phyloP scores from a whole-genome alignment of 1,140 invertebrate genomes.

The Latrodectus geometricus region DNA sequence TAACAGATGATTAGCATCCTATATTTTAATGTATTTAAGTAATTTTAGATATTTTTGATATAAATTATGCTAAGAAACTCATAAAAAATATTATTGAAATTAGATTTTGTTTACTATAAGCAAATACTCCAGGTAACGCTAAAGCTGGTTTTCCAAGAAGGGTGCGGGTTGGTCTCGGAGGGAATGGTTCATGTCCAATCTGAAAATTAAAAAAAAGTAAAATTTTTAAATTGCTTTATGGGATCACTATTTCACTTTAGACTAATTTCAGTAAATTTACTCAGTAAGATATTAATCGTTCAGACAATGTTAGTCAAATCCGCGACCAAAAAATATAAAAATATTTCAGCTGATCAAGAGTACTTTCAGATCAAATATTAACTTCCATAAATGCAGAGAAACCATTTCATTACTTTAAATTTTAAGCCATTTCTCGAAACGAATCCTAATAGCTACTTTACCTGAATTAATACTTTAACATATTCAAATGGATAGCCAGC shows the following conservation, averaged over 20 bases:
- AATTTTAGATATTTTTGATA: too few species aligned
- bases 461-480: constrained; percentile 68
- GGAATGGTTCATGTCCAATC: constrained; percentile 81
- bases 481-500: constrained; percentile 68
- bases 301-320: neutral
- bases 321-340: too few species aligned
- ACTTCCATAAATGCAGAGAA: too few species aligned
- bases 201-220: constrained; percentile 47
- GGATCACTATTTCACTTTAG: too few species aligned
- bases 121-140: constrained; percentile 86
- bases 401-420: too few species aligned
- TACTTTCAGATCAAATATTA: too few species aligned
- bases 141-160: constrained; percentile 82
- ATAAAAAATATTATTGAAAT: neutral
- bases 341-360: too few species aligned
- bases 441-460: constrained; percentile 25
- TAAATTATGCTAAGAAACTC: neutral
- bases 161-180: constrained; percentile 79
- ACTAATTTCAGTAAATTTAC: neutral
- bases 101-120: constrained; percentile 73
- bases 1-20: too few species aligned
- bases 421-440: too few species aligned
- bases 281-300: neutral
- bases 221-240: too few species aligned
- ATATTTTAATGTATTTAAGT: too few species aligned